Evolutionary conservation across 2,888 invertebrate species (phyloP), one percentile per base, ranked within the genome.

Genomic region (Helobdella robusta): DNA sequence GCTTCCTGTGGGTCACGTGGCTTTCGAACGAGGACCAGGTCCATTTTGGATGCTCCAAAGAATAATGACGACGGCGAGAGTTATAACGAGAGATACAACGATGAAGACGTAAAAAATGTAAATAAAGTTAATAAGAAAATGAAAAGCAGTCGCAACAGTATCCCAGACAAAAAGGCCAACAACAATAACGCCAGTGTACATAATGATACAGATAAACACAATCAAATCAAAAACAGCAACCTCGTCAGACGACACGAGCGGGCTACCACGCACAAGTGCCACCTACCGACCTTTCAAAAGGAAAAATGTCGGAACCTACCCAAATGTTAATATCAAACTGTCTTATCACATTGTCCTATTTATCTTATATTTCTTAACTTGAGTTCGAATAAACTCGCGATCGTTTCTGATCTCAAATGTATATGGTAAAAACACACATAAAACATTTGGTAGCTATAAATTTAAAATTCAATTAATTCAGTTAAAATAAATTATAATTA

Each of bases 241-340:
- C 40, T 40, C 18, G 40, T 18, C 8, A 18, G 18, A 40, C 11
- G 40, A 40, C 32, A 2, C 28, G 30, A 4, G 44, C 44, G n/a
- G 28, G 56, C 20, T 30, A 30, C 28, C 6, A 25, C 11, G 32
- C 25, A 56, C 28, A 25, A 30, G 56, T 56, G n/a, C 28, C 11
- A 1, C 2, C 28, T 32, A 56, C 32, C 28, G 8, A 56, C 56
- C 30, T n/a, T 25, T 8, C 25, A 32, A 56, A 56, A 56, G 32
- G 1, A 56, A 30, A 56, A 28, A 11, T 56, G 56, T 30, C 56
- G 1, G n/a, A 25, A 30, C 11, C 56, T 25, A 28, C 56, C 56
- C 8, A 56, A 56, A 56, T 56, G 56, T 56, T 30, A 56, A 18
- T 8, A 5, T 56, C n/a, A n/a, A n/a, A n/a, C n/a, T n/a, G n/a